phyloP scores from a whole-genome alignment of 2,888 invertebrate genomes.

The Orchesella flavescens region DNA sequence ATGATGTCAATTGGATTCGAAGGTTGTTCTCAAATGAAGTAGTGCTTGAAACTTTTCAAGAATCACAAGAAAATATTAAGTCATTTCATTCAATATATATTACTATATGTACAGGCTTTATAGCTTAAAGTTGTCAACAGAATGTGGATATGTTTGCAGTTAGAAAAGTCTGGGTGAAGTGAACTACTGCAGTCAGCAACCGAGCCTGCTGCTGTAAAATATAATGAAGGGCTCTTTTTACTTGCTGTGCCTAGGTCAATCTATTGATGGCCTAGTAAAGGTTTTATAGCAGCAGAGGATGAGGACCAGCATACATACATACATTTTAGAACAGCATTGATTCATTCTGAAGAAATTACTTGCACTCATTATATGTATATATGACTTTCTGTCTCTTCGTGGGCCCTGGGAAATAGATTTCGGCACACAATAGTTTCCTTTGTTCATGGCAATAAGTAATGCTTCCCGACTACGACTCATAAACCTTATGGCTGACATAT shows the following conservation, averaged over 20 bases:
- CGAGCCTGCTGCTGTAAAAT: constrained; percentile 10
- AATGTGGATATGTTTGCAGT: constrained; percentile 20
- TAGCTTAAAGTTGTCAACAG: constrained; percentile 49
- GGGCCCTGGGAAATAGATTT: too few species aligned
- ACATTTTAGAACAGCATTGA: neutral
- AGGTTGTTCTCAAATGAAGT: neutral
- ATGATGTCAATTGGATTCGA: constrained; percentile 56
- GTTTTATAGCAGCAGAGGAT: neutral
- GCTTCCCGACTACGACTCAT: too few species aligned
- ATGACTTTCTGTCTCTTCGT: too few species aligned
- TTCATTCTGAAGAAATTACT: too few species aligned
- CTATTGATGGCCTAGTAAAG: neutral
- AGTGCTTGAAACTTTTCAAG: constrained; percentile 29
- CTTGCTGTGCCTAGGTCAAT: neutral
- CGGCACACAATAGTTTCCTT: too few species aligned
- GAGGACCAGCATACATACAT: too few species aligned
- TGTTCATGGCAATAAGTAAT: too few species aligned
- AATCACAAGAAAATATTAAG: constrained; percentile 35
- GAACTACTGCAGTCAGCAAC: constrained; percentile 26
- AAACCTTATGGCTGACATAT: too few species aligned
- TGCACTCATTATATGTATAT: too few species aligned
- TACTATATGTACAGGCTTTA: neutral
- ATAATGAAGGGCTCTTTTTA: neutral
- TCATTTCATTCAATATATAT: constrained; percentile 37
- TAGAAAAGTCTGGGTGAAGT: constrained; percentile 18